Evolutionary conservation across 2,888 invertebrate species (phyloP).

Genomic region (Campoplex capitator): DNA sequence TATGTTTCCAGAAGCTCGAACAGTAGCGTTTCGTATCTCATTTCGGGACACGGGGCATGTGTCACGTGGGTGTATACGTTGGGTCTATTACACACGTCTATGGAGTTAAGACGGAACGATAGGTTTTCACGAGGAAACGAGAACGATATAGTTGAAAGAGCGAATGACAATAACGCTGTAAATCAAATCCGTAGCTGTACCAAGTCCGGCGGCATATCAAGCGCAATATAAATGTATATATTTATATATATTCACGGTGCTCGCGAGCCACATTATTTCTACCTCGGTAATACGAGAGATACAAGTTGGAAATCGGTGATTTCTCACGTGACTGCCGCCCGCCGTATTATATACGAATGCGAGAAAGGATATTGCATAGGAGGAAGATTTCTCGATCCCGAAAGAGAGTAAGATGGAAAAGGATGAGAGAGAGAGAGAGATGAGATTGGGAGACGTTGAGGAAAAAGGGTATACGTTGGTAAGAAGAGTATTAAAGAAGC

Average conservation of each 20-base stretch:
- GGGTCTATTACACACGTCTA: slow-evolving; percentile 62
- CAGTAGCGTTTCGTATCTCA: slow-evolving; percentile 54
- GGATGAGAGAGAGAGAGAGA: slow-evolving; percentile 14
- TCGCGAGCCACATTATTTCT: slow-evolving; percentile 43
- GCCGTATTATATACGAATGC: slow-evolving; percentile 37
- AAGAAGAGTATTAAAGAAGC: slow-evolving; percentile 60
- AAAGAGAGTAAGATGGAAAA: neutral
- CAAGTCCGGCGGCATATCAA: slow-evolving; percentile 61
- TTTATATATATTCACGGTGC: neutral
- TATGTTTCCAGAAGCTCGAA: slow-evolving; percentile 54
- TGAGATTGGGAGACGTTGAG: slow-evolving; percentile 20
- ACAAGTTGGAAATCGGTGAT: slow-evolving; percentile 72
- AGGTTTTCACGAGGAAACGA: slow-evolving; percentile 40
- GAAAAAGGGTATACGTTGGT: slow-evolving; percentile 34
- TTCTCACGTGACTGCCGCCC: slow-evolving; percentile 67
- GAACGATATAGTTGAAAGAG: slow-evolving; percentile 46
- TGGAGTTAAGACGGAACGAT: slow-evolving; percentile 49
- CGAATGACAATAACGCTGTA: slow-evolving; percentile 70
- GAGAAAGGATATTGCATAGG: slow-evolving; percentile 54
- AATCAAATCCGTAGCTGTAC: slow-evolving; percentile 69
- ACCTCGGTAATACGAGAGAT: slow-evolving; percentile 65
- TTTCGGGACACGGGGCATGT: slow-evolving; percentile 25
- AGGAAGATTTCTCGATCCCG: slow-evolving; percentile 60
- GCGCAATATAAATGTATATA: slow-evolving; percentile 28
- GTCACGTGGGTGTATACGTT: slow-evolving; percentile 38